Evolutionary conservation across 2,797 vertebrate species (phyloP).

Genomic region (Scomberomorus guttatus): DNA sequence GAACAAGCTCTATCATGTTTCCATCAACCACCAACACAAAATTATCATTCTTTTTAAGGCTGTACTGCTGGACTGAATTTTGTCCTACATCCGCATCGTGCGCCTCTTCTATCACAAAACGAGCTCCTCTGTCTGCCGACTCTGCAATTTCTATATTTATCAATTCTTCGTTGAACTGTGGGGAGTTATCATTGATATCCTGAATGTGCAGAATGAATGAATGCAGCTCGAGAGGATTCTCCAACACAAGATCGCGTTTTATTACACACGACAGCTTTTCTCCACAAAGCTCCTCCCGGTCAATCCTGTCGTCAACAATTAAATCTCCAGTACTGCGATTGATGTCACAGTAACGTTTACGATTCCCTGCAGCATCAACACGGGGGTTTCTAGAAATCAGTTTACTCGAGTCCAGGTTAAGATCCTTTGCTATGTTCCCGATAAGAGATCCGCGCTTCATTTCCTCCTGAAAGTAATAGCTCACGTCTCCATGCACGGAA

Average conservation of each 20-base stretch:
- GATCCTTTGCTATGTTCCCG: conserved; percentile 51
- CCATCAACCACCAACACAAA: conserved; percentile 54
- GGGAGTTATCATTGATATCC: conserved; percentile 80
- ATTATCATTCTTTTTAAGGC: conserved; percentile 60
- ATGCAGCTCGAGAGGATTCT: conserved; percentile 73
- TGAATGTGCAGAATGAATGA: conserved; percentile 69
- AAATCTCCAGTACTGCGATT: conserved; percentile 58
- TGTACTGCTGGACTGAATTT: conserved; percentile 74
- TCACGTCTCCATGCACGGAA: conserved; percentile 33
- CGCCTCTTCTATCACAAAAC: conserved; percentile 67
- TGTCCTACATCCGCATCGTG: conserved; percentile 76
- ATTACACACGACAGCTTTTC: conserved; percentile 70
- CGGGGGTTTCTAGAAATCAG: conserved; percentile 59
- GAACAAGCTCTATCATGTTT: conserved; percentile 56
- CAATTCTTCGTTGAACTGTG: conserved; percentile 21
- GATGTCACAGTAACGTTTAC: conserved; percentile 65
- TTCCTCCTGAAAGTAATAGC: conserved; percentile 48
- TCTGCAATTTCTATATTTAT: conserved; percentile 70
- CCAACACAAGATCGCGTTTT: conserved; percentile 70
- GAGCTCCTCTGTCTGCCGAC: conserved; percentile 46
- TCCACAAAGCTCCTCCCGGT: conserved; percentile 78
- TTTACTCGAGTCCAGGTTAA: conserved; percentile 28
- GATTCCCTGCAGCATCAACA: conserved; percentile 46
- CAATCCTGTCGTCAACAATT: conserved; percentile 73
- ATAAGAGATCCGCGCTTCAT: conserved; percentile 49